Evolutionary conservation across 2,797 vertebrate genomes (phyloP).

Genomic region (Thunnus albacares): DNA sequence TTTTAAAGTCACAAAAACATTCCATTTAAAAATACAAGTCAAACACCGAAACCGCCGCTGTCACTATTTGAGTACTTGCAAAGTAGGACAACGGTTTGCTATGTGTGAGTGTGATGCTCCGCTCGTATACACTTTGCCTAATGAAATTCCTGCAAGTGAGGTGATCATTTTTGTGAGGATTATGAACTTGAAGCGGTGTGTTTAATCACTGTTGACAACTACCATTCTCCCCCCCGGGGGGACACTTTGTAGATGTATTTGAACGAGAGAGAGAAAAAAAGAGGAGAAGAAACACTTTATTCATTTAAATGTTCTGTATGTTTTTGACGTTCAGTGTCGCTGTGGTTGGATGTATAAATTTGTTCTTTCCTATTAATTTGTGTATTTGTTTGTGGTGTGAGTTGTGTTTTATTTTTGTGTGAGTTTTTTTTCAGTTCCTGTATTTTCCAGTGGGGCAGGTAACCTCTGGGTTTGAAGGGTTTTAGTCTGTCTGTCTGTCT

Average conservation of each 20-base stretch:
- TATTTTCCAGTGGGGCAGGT: slow-evolving; percentile 11
- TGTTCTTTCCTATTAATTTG: neutral
- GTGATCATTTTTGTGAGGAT: slow-evolving; percentile 41
- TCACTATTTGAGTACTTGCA: neutral
- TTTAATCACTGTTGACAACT: slow-evolving; percentile 45
- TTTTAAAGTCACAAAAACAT: neutral
- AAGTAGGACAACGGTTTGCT: slow-evolving; percentile 23
- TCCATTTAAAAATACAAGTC: neutral
- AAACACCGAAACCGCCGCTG: neutral
- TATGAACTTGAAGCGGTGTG: slow-evolving; percentile 26
- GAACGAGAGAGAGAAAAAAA: neutral
- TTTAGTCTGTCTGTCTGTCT: neutral
- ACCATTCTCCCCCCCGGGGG: neutral
- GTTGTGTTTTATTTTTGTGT: neutral
- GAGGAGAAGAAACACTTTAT: neutral
- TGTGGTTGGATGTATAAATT: neutral
- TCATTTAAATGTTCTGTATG: neutral
- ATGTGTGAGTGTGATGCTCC: neutral
- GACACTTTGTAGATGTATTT: slow-evolving; percentile 8
- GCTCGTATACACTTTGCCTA: slow-evolving; percentile 40
- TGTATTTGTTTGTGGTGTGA: slow-evolving; percentile 1
- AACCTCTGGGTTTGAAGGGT: neutral
- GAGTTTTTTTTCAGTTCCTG: slow-evolving; percentile 11
- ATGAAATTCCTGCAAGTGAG: slow-evolving; percentile 52
- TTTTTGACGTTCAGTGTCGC: neutral